Base-by-base conservation (phyloP, 2,113 vertebrate species). In the Alethe castanea region DNA sequence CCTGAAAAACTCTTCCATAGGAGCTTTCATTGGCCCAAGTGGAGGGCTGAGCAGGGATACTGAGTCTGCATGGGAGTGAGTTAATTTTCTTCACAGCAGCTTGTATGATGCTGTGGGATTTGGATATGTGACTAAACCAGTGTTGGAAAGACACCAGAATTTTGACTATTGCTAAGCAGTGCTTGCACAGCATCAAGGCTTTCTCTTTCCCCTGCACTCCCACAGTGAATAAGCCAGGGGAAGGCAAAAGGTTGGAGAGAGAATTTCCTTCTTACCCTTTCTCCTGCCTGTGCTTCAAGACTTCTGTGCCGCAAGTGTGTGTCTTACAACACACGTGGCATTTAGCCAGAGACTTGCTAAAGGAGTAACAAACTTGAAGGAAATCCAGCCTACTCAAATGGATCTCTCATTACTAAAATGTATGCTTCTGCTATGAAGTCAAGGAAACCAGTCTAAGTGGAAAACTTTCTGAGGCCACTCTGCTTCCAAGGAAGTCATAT, bases 151-250 rank as follows among this genome's bases (percentile, higher is more conserved):
- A 14, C 38, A 59, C 3, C 13, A 33, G 29, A 64, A 52, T 44
- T 79, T 19, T 38, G 5, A 48, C 25, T 33, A 24, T 5, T 40
- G 56, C 14, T 56, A 42, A 77, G 71, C 25, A 54, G 25, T 19
- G 17, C 18, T 54, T 69, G 47, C 29, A 61, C n/a, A 69, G 66
- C 36, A 59, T 19, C 33, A 14, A 62, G 19, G 23, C 5, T 24
- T 33, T 35, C 24, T 23, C 23, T 57, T 35, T 29, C 18, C 2
- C 2, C 19, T 26, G 19, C 8, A 19, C 2, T 4, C 2, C 2
- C 11, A 4, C 33, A 78, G 35, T 50, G 29, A 80, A 24, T 18
- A 87, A 84, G 22, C 10, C 3, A 1, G 18, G 9, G 4, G 7
- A 47, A 40, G 14, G 42, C 38, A 89, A 62, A 44, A 86, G 28